phyloP scores from a whole-genome alignment of 2,888 invertebrate genomes.

The Volucella zonaria region DNA sequence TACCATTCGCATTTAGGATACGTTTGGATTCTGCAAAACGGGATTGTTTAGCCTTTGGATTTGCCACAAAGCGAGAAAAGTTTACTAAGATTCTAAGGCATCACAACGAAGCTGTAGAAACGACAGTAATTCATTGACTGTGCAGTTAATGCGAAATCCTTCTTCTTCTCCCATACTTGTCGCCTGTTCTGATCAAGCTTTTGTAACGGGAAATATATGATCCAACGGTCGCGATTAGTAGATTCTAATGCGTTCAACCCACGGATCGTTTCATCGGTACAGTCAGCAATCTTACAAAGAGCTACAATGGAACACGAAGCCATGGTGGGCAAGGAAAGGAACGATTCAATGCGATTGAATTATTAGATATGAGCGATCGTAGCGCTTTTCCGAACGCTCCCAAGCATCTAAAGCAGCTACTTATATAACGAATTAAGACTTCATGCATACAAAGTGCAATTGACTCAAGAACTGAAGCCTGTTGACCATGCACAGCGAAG shows the following conservation, averaged over 20 bases:
- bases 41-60: too few relatives aligned
- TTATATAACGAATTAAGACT: background rate
- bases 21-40: too few relatives aligned
- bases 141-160: background rate
- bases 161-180: background rate
- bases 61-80: too few relatives aligned
- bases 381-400: background rate
- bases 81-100: background rate
- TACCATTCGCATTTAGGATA: conserved; percentile 20
- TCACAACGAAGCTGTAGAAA: background rate
- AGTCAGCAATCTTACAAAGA: background rate
- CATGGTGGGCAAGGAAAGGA: background rate
- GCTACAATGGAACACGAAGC: background rate
- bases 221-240: background rate
- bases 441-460: too few relatives aligned
- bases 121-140: background rate
- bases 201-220: background rate
- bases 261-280: conserved; percentile 12
- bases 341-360: background rate
- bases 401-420: background rate
- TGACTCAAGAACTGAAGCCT: too few relatives aligned
- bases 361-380: conserved; percentile 1
- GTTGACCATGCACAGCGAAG: too few relatives aligned
- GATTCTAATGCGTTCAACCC: background rate
- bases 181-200: background rate